Conservation (phyloP, 1,140 invertebrate genomes). For the Zaprionus africanus region DNA sequence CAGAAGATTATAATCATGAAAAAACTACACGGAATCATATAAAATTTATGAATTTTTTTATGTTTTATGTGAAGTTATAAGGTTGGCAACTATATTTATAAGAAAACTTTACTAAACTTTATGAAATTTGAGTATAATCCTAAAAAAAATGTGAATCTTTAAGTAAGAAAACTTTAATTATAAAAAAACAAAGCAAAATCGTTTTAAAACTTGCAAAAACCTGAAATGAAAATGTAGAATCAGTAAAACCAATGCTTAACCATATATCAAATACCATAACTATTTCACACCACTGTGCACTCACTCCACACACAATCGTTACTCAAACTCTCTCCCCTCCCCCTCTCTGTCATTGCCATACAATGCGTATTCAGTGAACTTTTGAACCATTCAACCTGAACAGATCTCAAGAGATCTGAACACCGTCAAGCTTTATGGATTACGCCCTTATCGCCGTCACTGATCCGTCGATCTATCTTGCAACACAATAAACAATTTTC, state of each 20-base stretch:
- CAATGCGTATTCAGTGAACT: conserved; percentile 48
- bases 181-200: too few species aligned
- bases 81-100: too few species aligned
- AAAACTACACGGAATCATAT: not conserved
- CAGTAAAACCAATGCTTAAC: not conserved
- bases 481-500: conserved; percentile 74
- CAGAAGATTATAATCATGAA: not conserved
- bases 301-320: not conserved
- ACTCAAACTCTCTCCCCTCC: not conserved
- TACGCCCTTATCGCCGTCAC: conserved; percentile 4
- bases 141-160: too few species aligned
- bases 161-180: too few species aligned
- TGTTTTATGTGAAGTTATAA: too few species aligned
- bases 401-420: conserved; percentile 25
- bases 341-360: not conserved
- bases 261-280: not conserved
- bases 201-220: too few species aligned
- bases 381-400: conserved; percentile 53
- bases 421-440: not conserved
- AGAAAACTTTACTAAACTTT: too few species aligned
- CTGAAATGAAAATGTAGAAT: too few species aligned
- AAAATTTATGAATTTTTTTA: too few species aligned
- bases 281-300: not conserved
- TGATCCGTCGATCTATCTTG: conserved; percentile 7
- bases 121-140: too few species aligned